These are phyloP conservation scores for Watsonalla binaria DNA, from an alignment of 2,888 invertebrate genomes.

Conservation along the genomic window DNA sequence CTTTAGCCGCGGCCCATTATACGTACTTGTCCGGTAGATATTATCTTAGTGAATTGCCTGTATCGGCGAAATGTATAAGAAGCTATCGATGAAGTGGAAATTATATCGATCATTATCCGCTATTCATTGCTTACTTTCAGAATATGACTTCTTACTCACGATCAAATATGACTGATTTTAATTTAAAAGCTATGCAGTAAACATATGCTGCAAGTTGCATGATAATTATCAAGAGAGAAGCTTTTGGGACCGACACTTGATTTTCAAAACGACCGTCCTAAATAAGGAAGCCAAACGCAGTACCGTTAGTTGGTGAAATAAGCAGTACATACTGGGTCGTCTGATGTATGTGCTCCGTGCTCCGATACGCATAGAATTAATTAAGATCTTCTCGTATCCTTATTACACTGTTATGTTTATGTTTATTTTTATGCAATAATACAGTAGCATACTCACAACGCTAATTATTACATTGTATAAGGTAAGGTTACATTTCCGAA, in stretches of 20 bases:
- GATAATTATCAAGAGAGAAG: background rate
- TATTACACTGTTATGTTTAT: background rate
- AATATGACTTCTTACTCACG: background rate
- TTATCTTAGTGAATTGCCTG: constrained; percentile 53
- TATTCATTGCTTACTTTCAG: background rate
- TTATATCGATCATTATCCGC: constrained; percentile 34
- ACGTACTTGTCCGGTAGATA: constrained; percentile 30
- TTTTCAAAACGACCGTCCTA: background rate
- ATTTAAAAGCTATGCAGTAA: too few relatives aligned
- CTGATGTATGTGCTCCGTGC: background rate
- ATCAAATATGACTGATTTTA: background rate
- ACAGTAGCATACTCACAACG: background rate
- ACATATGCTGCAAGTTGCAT: background rate
- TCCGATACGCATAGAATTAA: constrained; percentile 1
- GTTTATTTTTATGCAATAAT: background rate
- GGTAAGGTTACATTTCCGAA: constrained; percentile 9
- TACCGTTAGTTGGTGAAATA: background rate
- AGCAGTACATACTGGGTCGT: background rate
- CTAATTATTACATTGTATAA: background rate
- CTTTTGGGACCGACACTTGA: background rate
- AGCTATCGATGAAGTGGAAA: constrained; percentile 62
- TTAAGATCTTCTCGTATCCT: background rate
- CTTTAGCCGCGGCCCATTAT: constrained; percentile 53
- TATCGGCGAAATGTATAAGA: constrained; percentile 43
- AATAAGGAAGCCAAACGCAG: background rate